Evolutionary conservation across 2,113 vertebrate species (phyloP).

Genomic region (Symphodus melops): DNA sequence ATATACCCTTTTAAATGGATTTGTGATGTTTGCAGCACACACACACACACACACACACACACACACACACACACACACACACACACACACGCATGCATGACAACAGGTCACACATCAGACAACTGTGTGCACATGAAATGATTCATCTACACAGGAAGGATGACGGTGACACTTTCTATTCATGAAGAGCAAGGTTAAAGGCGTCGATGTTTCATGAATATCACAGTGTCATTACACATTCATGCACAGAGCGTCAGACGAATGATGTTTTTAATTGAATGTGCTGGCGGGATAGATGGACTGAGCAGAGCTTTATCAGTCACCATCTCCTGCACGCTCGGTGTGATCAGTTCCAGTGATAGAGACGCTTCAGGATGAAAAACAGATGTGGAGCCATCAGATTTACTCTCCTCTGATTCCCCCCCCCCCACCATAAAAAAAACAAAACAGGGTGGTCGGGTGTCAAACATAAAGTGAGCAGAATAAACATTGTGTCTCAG

Average conservation of each 20-base stretch:
- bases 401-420: slow-evolving; percentile 5
- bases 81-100: background rate
- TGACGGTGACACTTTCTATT: slow-evolving; percentile 26
- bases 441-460: slow-evolving; percentile 6
- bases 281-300: slow-evolving; percentile 55
- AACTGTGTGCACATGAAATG: background rate
- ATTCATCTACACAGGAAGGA: slow-evolving; percentile 9
- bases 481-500: background rate
- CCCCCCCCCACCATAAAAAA: slow-evolving; percentile 3
- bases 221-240: slow-evolving; percentile 60
- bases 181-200: slow-evolving; percentile 46
- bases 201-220: slow-evolving; percentile 58
- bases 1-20: too few species aligned
- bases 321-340: slow-evolving; percentile 31
- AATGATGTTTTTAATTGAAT: slow-evolving; percentile 68
- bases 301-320: slow-evolving; percentile 45
- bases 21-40: too few species aligned
- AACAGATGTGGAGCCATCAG: slow-evolving; percentile 49
- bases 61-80: background rate
- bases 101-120: background rate
- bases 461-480: slow-evolving; percentile 10
- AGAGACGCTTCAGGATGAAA: slow-evolving; percentile 29
- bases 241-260: slow-evolving; percentile 51
- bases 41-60: too few species aligned
- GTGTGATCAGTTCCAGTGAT: slow-evolving; percentile 34